A percentile compares a stretch with the other conserved stretches of the same genome.
These are phyloP conservation scores for Amphiprion clarkii DNA, from an alignment of 2,797 vertebrate genomes.

Conservation along the genomic window DNA sequence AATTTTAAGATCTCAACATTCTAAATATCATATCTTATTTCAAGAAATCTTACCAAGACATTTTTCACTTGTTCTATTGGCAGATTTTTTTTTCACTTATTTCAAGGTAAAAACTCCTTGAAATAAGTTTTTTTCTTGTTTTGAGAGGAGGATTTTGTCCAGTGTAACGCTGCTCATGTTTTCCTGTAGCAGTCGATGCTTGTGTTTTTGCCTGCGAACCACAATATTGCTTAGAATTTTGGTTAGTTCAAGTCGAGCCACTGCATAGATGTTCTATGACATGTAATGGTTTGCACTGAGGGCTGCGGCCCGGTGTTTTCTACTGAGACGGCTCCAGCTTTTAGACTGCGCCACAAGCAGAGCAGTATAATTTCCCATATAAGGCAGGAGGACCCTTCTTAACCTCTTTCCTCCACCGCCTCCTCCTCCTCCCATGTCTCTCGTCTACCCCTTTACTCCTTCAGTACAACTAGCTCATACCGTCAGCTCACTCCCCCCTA, in stretches of 20 bases:
- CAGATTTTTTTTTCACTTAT: too few species aligned
- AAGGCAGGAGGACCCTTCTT: conserved; percentile 80
- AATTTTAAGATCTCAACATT: too few species aligned
- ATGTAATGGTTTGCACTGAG: conserved; percentile 34
- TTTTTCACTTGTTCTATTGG: too few species aligned
- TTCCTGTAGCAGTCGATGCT: conserved; percentile 21
- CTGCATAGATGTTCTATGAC: conserved; percentile 42
- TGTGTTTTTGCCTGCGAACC: conserved; percentile 27
- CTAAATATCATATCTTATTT: too few species aligned
- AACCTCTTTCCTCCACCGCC: conserved; percentile 62
- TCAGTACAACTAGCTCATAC: conserved; percentile 56
- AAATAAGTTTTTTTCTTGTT: too few species aligned
- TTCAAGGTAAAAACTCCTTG: too few species aligned
- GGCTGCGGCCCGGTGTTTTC: conserved; percentile 54
- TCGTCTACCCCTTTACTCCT: conserved; percentile 66
- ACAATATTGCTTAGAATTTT: conserved; percentile 46
- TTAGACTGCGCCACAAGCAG: conserved; percentile 69
- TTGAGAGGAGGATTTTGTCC: too few species aligned
- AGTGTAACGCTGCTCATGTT: neutral
- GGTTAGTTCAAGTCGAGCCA: conserved; percentile 41
- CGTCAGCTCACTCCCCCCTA: conserved; percentile 57
- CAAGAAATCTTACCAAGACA: too few species aligned
- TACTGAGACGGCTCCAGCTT: conserved; percentile 67
- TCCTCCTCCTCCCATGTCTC: conserved; percentile 50
- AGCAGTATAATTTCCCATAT: conserved; percentile 84